Conservation (phyloP, 2,113 vertebrate species). For the Pelmatolapia mariae region DNA sequence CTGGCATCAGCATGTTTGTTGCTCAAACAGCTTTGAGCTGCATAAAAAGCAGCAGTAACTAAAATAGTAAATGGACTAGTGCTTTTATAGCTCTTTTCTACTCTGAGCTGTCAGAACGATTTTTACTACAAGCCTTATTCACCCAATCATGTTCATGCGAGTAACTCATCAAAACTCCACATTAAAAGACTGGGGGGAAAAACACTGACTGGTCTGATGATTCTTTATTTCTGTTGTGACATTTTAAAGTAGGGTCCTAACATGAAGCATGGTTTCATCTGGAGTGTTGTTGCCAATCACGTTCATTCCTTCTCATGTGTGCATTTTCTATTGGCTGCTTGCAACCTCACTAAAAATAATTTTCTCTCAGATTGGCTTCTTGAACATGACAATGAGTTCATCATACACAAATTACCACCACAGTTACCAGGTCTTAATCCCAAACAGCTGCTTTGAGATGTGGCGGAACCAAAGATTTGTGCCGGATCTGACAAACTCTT, state of each 20-base stretch:
- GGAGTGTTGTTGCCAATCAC: not conserved
- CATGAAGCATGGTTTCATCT: not conserved
- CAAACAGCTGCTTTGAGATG: not conserved
- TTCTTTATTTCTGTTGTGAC: not conserved
- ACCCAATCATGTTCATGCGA: not conserved
- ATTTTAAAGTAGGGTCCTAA: not conserved
- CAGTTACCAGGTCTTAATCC: not conserved
- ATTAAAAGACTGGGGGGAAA: not conserved
- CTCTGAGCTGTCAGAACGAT: not conserved
- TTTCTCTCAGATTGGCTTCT: not conserved
- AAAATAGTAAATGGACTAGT: not conserved
- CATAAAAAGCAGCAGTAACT: not conserved
- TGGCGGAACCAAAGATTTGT: not conserved
- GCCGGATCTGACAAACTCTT: not conserved
- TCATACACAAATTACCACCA: not conserved
- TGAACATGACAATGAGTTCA: not conserved
- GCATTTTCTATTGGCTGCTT: not conserved
- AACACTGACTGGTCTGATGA: not conserved
- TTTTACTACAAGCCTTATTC: not conserved
- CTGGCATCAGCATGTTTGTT: not conserved
- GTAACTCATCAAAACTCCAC: not conserved
- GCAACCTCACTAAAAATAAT: not conserved
- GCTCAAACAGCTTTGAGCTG: not conserved
- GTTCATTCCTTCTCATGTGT: not conserved
- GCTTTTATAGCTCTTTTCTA: not conserved